phyloP scores from a whole-genome alignment of 35 echinoderm and acorn worm genomes.

The Anneissia japonica region DNA sequence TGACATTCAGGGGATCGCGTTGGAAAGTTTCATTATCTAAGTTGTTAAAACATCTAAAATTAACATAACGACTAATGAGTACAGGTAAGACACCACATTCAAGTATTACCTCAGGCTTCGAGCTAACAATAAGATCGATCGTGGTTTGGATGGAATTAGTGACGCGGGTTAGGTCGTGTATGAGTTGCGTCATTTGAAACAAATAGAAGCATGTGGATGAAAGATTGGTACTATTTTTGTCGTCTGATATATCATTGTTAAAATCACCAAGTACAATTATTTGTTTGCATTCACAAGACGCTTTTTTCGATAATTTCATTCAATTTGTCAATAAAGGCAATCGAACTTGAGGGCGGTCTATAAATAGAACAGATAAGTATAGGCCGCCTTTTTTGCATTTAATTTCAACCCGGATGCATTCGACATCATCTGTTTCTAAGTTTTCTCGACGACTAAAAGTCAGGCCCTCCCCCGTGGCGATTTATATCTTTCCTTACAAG shows the following conservation, averaged over 20 bases:
- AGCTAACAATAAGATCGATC: neutral
- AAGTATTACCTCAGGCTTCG: neutral
- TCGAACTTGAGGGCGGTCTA: neutral
- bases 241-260: neutral
- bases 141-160: neutral
- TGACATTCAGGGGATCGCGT: no score
- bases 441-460: neutral
- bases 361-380: neutral
- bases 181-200: neutral
- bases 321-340: neutral
- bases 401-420: neutral
- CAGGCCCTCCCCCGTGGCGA: neutral
- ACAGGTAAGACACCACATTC: neutral
- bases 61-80: neutral
- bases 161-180: neutral
- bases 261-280: neutral
- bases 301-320: neutral
- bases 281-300: neutral
- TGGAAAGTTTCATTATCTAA: no score
- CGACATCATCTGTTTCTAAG: neutral
- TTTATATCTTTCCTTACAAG: conserved; percentile 7
- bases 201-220: neutral
- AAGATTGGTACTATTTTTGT: neutral
- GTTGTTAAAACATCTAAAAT: no score
- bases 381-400: neutral